Evolutionary conservation across 2,797 vertebrate genomes (phyloP).

Genomic region (Aulostomus chinensis): DNA sequence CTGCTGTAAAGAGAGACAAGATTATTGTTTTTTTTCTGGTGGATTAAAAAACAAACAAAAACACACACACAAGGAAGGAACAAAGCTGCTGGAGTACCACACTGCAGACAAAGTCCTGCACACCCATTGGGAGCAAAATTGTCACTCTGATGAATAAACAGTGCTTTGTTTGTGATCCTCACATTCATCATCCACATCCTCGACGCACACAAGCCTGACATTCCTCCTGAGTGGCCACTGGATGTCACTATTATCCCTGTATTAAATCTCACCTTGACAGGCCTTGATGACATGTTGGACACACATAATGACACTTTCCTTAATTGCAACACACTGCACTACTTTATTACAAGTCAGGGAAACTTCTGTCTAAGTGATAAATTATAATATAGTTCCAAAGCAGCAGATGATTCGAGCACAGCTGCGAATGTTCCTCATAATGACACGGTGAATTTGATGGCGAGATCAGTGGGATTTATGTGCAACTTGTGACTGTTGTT

Average conservation of each 20-base stretch:
- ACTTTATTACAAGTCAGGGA: neutral
- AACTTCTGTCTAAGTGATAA: neutral
- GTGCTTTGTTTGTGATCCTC: too few species aligned
- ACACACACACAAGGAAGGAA: neutral
- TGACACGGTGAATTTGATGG: neutral
- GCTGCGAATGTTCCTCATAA: neutral
- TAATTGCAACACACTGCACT: neutral
- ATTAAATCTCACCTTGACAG: conserved; percentile 28
- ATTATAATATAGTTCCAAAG: neutral
- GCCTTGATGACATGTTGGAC: conserved; percentile 26
- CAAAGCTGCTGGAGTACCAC: neutral
- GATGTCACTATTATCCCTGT: conserved; percentile 68
- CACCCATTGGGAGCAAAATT: conserved; percentile 1
- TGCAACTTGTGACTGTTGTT: conserved; percentile 2
- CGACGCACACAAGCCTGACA: neutral
- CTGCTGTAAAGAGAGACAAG: conserved; percentile 10
- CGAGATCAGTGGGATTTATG: conserved; percentile 4
- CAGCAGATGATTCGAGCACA: neutral
- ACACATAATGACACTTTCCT: conserved; percentile 7
- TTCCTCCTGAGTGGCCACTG: conserved; percentile 50
- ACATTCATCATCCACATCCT: neutral
- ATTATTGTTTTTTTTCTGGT: conserved; percentile 6
- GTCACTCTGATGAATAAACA: conserved; percentile 9
- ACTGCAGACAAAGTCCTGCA: neutral
- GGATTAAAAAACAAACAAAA: conserved; percentile 1